Base-by-base conservation (phyloP, 2,888 invertebrate species). In the Agrotis exclamationis region DNA sequence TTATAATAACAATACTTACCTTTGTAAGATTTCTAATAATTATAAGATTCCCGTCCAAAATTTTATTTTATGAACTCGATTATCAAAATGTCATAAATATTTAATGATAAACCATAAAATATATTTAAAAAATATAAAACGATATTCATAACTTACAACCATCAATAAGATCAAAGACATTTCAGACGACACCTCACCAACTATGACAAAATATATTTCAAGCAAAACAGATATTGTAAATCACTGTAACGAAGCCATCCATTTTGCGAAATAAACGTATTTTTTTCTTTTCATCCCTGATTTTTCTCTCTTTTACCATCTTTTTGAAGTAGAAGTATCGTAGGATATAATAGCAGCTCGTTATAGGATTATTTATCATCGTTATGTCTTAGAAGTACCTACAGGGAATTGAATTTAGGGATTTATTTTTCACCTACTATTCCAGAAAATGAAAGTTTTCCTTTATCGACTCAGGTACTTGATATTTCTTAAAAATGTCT, bases 231-330 rank as follows among this genome's bases (percentile, higher is more conserved):
- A 86, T 87, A 88, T 82, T 86, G 85, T 91, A 89, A 90, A 91
- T 91, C 91, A 90, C 82, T 48, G 81, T 91, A 90, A 91, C 88
- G 88, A 90, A 90, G 84, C 84, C 83, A 90, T 91, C 82, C 80
- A 83, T 91, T 87, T 73, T 84, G 79, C 65, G 68, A 77, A 83
- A 81, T 83, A 79, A 83, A 83, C 76, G 80, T 86, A 80, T 84
- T 86, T 86, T 72, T 82, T 85, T 82, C 82, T 73, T 80, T 81
- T 81, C 77, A 74, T 78, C 70, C 78, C 76, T 70, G 73, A 79
- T 69, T 79, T 85, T 75, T 64, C 80, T 78, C 76, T 64, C 71
- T 81, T 71, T 68, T 71, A 44, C 66, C 57, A 69, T 76, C 50
- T 79, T 83, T 74, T 67, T 51, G n/a, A 63, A 57, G 44, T 28